These are phyloP conservation scores for Hippocampus guttulatus DNA, from an alignment of 2,113 vertebrate species.

Conservation along the genomic window DNA sequence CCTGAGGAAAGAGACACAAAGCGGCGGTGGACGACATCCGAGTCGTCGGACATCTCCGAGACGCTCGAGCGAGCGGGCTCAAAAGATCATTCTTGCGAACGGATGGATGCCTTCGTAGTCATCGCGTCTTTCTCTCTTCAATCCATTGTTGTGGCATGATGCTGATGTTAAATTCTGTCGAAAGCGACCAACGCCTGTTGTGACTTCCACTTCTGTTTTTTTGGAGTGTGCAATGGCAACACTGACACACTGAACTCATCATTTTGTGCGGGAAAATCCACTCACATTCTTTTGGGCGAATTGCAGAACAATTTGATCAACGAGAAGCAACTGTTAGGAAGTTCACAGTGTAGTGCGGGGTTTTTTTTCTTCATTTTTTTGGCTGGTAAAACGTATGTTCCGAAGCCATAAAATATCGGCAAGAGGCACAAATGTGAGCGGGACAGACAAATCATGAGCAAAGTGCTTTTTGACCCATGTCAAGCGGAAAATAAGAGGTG, in stretches of 20 bases:
- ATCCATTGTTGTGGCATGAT: slow-evolving; percentile 72
- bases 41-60: slow-evolving; percentile 45
- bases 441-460: slow-evolving; percentile 55
- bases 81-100: slow-evolving; percentile 40
- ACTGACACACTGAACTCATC: slow-evolving; percentile 53
- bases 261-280: slow-evolving; percentile 26
- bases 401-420: slow-evolving; percentile 72
- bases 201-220: slow-evolving; percentile 60
- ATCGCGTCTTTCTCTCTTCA: slow-evolving; percentile 36
- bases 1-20: slow-evolving; percentile 24
- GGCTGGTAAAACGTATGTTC: slow-evolving; percentile 49
- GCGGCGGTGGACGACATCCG: slow-evolving; percentile 40
- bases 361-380: not conserved
- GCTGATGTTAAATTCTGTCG: slow-evolving; percentile 64
- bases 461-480: slow-evolving; percentile 61
- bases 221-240: slow-evolving; percentile 55
- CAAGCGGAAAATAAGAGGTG: slow-evolving; percentile 44
- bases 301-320: slow-evolving; percentile 30
- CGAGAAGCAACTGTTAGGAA: slow-evolving; percentile 36
- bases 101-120: slow-evolving; percentile 58
- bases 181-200: slow-evolving; percentile 63
- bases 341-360: slow-evolving; percentile 20
- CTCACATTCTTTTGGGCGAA: slow-evolving; percentile 48
- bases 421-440: slow-evolving; percentile 61
- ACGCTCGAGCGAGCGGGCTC: slow-evolving; percentile 56